A percentile compares a stretch with the other conserved stretches of the same genome.
These are phyloP conservation scores for Macrochelys suwanniensis DNA, from an alignment of 2,797 vertebrate species.

Conservation along the genomic window DNA sequence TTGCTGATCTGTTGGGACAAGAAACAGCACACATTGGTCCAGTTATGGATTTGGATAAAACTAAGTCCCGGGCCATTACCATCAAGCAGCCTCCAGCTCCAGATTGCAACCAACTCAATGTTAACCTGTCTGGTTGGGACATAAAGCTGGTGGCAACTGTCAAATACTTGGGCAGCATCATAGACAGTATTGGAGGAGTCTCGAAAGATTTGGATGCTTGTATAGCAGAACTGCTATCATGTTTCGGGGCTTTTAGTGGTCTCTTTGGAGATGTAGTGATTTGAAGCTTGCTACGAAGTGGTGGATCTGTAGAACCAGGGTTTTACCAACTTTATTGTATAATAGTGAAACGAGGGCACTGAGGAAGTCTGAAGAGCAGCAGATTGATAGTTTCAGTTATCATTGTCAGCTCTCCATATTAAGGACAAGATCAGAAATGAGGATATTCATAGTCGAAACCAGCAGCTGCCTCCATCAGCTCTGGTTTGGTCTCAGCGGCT, in stretches of 20 bases:
- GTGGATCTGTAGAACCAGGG: background rate
- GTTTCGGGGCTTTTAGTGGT: background rate
- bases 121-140: background rate
- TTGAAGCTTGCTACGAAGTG: background rate
- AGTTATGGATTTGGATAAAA: background rate
- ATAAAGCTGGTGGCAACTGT: background rate
- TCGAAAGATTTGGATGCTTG: background rate
- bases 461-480: too few species aligned
- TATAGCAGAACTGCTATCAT: background rate
- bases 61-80: background rate
- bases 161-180: background rate
- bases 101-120: background rate
- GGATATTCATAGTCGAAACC: too few species aligned
- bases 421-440: too few species aligned
- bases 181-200: background rate
- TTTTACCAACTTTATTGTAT: background rate
- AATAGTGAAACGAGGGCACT: background rate
- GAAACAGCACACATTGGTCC: background rate
- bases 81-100: background rate
- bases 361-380: background rate
- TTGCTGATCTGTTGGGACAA: background rate
- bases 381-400: too few species aligned
- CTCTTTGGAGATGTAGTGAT: background rate
- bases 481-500: too few species aligned
- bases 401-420: too few species aligned